These are phyloP conservation scores for Anisognathus igniventris DNA, from an alignment of 2,797 vertebrate species.

Conservation along the genomic window DNA sequence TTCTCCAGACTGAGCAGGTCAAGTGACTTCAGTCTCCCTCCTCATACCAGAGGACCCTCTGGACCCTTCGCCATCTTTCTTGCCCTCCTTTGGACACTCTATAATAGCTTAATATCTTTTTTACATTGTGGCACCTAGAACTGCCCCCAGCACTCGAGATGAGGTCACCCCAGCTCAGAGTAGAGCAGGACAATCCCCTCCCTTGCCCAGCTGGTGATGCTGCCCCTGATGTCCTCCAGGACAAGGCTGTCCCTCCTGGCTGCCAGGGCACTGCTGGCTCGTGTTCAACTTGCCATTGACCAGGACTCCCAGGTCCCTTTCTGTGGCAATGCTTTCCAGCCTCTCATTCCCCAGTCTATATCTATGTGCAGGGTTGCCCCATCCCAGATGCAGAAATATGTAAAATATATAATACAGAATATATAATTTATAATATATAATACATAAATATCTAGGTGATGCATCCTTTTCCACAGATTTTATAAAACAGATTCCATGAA, in stretches of 20 bases:
- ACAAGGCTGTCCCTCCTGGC: accelerated
- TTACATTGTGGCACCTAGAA: accelerated
- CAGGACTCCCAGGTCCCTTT: background rate
- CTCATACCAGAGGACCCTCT: background rate
- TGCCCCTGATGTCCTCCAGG: accelerated
- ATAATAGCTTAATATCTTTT: accelerated
- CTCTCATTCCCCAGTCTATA: background rate
- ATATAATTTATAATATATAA: too few relatives aligned
- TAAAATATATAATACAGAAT: background rate
- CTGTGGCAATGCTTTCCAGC: background rate
- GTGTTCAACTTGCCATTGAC: accelerated
- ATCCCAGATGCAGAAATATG: background rate
- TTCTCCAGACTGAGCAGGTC: background rate
- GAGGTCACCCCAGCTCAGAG: accelerated
- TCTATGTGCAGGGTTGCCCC: background rate
- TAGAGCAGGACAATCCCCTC: background rate
- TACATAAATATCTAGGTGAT: background rate
- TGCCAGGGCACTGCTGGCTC: background rate
- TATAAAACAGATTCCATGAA: background rate
- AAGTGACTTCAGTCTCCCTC: too few relatives aligned
- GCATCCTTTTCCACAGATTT: background rate
- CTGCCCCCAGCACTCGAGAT: accelerated
- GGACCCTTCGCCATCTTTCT: background rate
- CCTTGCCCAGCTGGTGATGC: accelerated
- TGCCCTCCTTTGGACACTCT: background rate